Evolutionary conservation across 2,888 invertebrate genomes (phyloP), one percentile per base, ranked within the genome.

Genomic region (Drosophila mimetica): DNA sequence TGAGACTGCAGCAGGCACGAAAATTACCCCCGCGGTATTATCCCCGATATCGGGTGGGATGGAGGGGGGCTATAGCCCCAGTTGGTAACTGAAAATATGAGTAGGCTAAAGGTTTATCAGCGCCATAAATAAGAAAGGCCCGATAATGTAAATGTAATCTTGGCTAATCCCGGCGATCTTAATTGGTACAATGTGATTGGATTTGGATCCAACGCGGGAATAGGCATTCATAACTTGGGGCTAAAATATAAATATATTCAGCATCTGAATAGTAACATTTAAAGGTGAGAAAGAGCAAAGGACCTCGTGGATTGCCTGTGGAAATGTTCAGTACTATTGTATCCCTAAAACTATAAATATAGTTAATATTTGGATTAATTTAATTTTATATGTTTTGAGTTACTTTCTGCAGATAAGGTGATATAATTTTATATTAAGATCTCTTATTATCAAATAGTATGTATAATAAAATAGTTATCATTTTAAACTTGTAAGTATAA

Each of bases 1-100:
- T 82, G 88, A 76, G 86, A 61, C 75, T 77, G 71, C 72, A 48
- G 30, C 46, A 67, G 54, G 65, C 37, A 50, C 34, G 39, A 14
- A 46, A 47, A 39, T 37, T 61, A 61, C 37, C 61, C 61, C 20
- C 20, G 22, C 42, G 44, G 22, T 25, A 44, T 14, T 42, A 42
- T 25, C 42, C 7, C 22, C 42, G 42, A 44, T 44, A 44, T 44
- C 42, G 14, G 25, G 2, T 2, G 14, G 14, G 9, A 9, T 6
- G n/a, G 5, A 14, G 20, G 36, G 30, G 34, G 54, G 14, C 2
- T 34, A 53, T 36, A 9, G 36, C 11, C 50, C 30, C 14, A 30
- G 46, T 46, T 42, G 37, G 30, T 22, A 13, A n/a, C 37, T 46
- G 22, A 61, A 69, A 52, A 71, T 53, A 72, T 72, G 72, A 72